Conservation (phyloP, 2,797 vertebrate species). For the Potorous gilbertii region DNA sequence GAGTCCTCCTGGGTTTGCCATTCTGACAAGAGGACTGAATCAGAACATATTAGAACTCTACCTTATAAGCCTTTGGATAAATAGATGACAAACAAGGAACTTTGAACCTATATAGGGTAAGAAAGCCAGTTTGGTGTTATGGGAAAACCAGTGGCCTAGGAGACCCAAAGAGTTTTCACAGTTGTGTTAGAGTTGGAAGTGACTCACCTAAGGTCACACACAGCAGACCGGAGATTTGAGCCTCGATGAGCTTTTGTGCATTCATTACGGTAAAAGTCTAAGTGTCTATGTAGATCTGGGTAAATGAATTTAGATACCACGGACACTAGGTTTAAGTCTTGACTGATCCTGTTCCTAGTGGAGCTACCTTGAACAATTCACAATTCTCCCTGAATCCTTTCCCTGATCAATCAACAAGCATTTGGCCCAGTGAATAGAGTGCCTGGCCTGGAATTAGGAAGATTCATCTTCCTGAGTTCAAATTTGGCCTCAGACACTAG, state of each 20-base stretch:
- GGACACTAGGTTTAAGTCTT: background rate
- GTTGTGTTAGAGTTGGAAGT: background rate
- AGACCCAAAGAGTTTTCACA: background rate
- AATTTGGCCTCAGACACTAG: too few relatives aligned
- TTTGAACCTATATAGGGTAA: background rate
- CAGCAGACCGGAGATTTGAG: background rate
- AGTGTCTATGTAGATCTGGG: background rate
- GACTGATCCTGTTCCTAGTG: background rate
- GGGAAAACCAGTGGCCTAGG: background rate
- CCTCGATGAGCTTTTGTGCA: background rate
- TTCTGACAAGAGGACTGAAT: rapidly evolving
- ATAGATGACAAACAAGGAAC: background rate
- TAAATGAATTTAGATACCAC: background rate
- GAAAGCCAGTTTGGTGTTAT: background rate
- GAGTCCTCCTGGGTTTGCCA: rapidly evolving
- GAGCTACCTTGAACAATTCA: background rate
- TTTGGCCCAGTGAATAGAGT: background rate
- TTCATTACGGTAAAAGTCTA: background rate
- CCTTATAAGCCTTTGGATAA: background rate
- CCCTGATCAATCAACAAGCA: background rate
- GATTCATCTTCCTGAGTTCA: too few relatives aligned
- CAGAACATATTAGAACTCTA: background rate
- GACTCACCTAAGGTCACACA: background rate
- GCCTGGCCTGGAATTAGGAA: too few relatives aligned
- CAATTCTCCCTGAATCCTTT: background rate